Evolutionary conservation across 2,888 invertebrate genomes (phyloP), one percentile per base, ranked within the genome.

Genomic region (Melikaiella ostensackeni): DNA sequence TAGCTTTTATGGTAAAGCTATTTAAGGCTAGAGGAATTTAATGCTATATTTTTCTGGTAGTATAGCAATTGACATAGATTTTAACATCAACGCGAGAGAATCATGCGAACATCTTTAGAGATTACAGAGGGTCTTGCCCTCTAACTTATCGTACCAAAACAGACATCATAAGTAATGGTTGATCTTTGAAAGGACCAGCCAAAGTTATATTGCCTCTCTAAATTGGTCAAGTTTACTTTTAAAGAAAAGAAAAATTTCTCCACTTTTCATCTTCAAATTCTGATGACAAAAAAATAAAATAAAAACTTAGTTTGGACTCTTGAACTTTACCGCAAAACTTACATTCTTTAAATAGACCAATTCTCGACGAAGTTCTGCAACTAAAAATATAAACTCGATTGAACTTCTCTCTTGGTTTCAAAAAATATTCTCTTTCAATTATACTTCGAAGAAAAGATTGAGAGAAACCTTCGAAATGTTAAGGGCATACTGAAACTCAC

Each of bases 291-390:
- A 30, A 70, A 11, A 13, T 24, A 27, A 66, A 66, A 35, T 38
- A 42, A 27, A 27, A 30, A 46, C 38, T 46, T 16, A 66, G 24
- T 66, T 46, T 30, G 11, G 11, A 55, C 46, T 46, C 21, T 30
- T 30, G 19, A 46, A 50, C n/a, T 50, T 27, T 70, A n/a, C 7
- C 7, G 16, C 70, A 50, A 24, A 30, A 50, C 46, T 50, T 50
- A 11, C n/a, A 50, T 70, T 70, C 50, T 50, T 70, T n/a, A 70
- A 70, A 70, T 42, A 38, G 24, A 64, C 16, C 24, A 66, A 11
- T 38, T 46, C 27, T 42, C 66, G 27, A 19, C 13, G n/a, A 46
- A 70, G 30, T 57, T 21, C n/a, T 24, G 1, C 11, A 11, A 24
- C 24, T 57, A 24, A 6, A 50, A 50, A 4, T 6, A n/a, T 50